Evolutionary conservation across 2,797 vertebrate species (phyloP).

Genomic region (Lemur catta): DNA sequence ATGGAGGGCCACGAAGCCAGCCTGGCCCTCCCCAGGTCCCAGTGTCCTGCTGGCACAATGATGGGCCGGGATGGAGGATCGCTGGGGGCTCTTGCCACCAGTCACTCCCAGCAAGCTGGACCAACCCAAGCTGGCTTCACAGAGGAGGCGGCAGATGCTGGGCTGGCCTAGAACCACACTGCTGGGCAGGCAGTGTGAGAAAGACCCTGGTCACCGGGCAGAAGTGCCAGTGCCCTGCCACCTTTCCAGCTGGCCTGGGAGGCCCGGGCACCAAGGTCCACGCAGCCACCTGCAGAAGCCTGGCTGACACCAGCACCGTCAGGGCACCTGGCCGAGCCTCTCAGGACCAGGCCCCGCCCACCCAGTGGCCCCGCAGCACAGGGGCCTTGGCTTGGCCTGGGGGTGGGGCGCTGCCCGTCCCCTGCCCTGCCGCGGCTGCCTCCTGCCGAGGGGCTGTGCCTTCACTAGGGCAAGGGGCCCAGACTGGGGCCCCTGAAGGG

Average conservation of each 20-base stretch:
- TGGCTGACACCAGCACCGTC: accelerated
- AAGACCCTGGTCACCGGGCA: neutral
- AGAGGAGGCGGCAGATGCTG: neutral
- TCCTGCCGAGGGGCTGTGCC: accelerated
- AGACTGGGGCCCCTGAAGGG: neutral
- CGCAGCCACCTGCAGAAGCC: neutral
- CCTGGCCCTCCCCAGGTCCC: neutral
- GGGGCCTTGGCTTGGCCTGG: accelerated
- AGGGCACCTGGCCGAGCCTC: accelerated
- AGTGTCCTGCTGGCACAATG: accelerated
- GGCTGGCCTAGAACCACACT: neutral
- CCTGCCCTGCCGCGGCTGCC: accelerated
- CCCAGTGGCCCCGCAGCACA: neutral
- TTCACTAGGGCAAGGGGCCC: neutral
- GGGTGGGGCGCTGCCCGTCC: too few species aligned
- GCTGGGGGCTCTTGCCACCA: neutral
- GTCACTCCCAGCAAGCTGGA: accelerated
- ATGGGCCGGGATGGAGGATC: accelerated
- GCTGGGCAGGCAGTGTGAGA: too few species aligned
- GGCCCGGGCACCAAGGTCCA: neutral
- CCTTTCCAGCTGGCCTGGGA: neutral
- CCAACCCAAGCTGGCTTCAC: neutral
- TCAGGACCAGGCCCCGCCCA: neutral
- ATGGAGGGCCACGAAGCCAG: neutral
- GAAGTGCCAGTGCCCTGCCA: neutral